Percentiles rank a stretch among this genome's conserved stretches.
Conservation (phyloP, 2,888 invertebrate species). For the Mantis religiosa region DNA sequence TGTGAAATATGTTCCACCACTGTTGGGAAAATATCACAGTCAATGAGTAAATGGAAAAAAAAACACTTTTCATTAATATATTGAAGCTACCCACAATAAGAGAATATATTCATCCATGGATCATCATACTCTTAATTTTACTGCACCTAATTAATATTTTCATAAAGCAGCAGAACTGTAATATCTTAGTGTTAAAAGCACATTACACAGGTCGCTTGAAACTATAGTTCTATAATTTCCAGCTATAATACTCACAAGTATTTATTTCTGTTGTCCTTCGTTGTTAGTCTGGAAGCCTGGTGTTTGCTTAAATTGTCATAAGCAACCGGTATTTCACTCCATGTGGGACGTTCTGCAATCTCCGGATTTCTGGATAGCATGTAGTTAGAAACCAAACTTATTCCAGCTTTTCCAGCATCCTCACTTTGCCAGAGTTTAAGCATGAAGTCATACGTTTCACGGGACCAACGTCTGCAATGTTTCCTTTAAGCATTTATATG, state of each 20-base stretch:
- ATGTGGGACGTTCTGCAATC: not conserved
- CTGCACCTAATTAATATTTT: too few relatives aligned
- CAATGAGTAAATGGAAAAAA: not conserved
- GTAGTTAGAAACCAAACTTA: not conserved
- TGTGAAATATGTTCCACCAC: slow-evolving; percentile 56
- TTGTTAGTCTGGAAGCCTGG: not conserved
- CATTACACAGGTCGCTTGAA: too few relatives aligned
- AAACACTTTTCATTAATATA: too few relatives aligned
- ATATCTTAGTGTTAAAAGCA: too few relatives aligned
- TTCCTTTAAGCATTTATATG: too few relatives aligned
- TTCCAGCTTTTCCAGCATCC: slow-evolving; percentile 6
- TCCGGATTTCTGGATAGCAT: not conserved
- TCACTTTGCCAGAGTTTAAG: slow-evolving; percentile 9
- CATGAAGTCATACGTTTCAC: slow-evolving; percentile 6
- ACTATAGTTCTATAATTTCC: not conserved
- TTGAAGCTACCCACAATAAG: too few relatives aligned
- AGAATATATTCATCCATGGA: too few relatives aligned
- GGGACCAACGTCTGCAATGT: slow-evolving; percentile 15
- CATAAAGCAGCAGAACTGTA: too few relatives aligned
- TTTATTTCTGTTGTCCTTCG: not conserved
- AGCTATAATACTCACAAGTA: not conserved
- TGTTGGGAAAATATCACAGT: not conserved
- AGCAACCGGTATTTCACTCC: slow-evolving; percentile 5
- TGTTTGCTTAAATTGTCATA: not conserved
- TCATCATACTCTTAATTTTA: too few relatives aligned